Evolutionary conservation across 2,888 invertebrate species (phyloP), one percentile per base, ranked within the genome.

Genomic region (Esperia sulphurella): DNA sequence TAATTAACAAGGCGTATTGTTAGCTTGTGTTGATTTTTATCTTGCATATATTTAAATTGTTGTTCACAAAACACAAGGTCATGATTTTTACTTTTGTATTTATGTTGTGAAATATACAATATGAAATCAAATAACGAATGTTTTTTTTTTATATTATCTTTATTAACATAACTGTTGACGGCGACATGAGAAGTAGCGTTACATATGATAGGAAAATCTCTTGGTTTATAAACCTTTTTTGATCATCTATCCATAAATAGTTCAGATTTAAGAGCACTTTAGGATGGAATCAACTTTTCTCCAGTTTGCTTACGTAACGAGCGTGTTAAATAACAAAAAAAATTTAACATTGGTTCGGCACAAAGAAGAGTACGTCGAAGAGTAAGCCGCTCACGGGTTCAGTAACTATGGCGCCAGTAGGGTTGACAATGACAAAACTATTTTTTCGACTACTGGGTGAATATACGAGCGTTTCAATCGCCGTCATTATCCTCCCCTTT

Each of bases 211-310:
- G 70, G 64, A 67, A 60, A 63, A 57, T 57, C 59, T 62, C 55
- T 60, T 59, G 61, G 63, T 57, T 61, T 71, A 58, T 61, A 66
- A 74, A 76, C 71, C 63, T 66, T 75, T 4, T 28, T 63, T 63
- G 64, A 75, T 73, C 66, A 68, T 62, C 65, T 76, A 82, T 75
- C 58, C 70, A 75, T 79, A 81, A 74, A 82, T 81, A 83, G 75
- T 76, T 82, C 75, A 79, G 81, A 77, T 76, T 79, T 86, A 88
- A 88, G 88, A 88, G 88, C 88, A 88, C 88, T 88, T 88, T 67
- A 82, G 88, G 88, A 88, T 87, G 88, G 88, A 87, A 83, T 88
- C 81, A 85, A 70, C 78, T 73, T 21, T 82, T 78, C 63, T 68
- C 74, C 78, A 79, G 79, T 79, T 80, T 76, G 77, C 69, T 38